Base-by-base conservation (phyloP, 2,888 invertebrate species). In the Saturnia pavonia region DNA sequence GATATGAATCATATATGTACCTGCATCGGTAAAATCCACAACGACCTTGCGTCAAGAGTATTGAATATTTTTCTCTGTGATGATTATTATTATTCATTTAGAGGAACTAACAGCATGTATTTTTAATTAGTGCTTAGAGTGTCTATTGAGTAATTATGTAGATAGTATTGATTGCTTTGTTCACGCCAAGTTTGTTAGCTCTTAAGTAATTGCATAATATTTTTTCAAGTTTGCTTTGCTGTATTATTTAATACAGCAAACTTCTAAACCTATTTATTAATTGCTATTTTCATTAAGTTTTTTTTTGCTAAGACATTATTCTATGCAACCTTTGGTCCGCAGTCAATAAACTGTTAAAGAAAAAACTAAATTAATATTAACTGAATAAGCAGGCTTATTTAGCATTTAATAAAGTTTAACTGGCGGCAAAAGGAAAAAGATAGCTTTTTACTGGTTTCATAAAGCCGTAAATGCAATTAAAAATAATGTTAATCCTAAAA, bases 81-180 rank as follows among this genome's bases (percentile, higher is more conserved):
- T 34, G 9, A n/a, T 65, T 65, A 1, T 60, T 60, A 65, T 19
- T 40, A 65, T n/a, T 65, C 6, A n/a, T 65, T 34, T 40, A 3
- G n/a, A 65, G 40, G 19, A 40, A 40, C 40, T 65, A 65, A 65
- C 65, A 40, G 65, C 65, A 65, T 65, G 65, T 65, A 40, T 40
- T 40, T 9, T n/a, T 8, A n/a, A 40, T 65, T 65, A 65, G 40
- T 19, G 6, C n/a, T 65, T 65, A 40, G 12, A 27, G 14, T 65
- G 40, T 65, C 19, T 65, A 11, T 65, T 27, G 14, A 63, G 25
- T 57, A 14, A 57, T 22, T 34, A 34, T 22, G 65, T 65, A n/a
- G n/a, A n/a, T n/a, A 40, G 65, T 40, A n/a, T 65, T 19, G 40
- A 65, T 65, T 40, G 19, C 40, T 65, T 65, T 40, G 40, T 65